These are phyloP conservation scores for Meghimatium bilineatum DNA, from an alignment of 2,888 invertebrate species.

Conservation along the genomic window DNA sequence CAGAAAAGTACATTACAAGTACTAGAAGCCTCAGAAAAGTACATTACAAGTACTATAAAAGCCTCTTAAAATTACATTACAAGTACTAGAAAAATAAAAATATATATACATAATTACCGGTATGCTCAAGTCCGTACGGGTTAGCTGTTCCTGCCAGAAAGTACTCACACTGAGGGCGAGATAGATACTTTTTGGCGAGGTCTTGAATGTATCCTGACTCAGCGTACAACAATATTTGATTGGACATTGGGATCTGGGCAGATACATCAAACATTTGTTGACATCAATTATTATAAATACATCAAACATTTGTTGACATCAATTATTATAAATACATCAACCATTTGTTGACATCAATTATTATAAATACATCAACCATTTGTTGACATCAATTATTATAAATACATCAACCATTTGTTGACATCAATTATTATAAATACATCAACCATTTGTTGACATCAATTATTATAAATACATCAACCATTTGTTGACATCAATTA, in stretches of 20 bases:
- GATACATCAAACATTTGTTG: not conserved
- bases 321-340: not conserved
- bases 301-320: not conserved
- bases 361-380: not conserved
- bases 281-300: not conserved
- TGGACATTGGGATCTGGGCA: slow-evolving; percentile 87
- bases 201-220: slow-evolving; percentile 70
- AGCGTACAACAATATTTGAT: slow-evolving; percentile 85
- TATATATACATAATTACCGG: slow-evolving; percentile 39
- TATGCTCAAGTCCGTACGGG: slow-evolving; percentile 65
- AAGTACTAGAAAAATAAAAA: not conserved
- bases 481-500: too few relatives aligned
- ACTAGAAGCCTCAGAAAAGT: too few relatives aligned
- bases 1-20: too few relatives aligned
- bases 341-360: not conserved
- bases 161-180: slow-evolving; percentile 78
- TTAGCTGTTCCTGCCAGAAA: slow-evolving; percentile 53
- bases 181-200: slow-evolving; percentile 64
- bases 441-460: too few relatives aligned
- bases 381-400: not conserved
- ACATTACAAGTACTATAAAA: too few relatives aligned
- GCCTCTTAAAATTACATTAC: too few relatives aligned
- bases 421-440: too few relatives aligned
- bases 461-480: too few relatives aligned
- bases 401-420: too few relatives aligned